Conservation (phyloP, 2,888 invertebrate species). For the Limenitis camilla region DNA sequence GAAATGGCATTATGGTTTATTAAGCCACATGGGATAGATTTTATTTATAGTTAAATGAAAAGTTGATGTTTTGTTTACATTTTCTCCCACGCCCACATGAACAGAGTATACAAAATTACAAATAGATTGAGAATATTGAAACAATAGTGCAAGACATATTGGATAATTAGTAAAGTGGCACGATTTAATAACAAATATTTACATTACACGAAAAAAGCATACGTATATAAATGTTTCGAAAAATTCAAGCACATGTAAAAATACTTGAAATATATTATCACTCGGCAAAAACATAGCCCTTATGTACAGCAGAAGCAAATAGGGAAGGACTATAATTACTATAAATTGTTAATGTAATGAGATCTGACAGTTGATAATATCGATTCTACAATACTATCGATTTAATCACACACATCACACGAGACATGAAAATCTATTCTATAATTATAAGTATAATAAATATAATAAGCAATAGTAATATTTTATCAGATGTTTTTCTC, state of each 20-base stretch:
- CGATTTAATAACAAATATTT: slow-evolving; percentile 24
- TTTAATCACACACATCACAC: no score
- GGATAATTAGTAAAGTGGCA: slow-evolving; percentile 19
- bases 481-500: no score
- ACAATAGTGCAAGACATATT: slow-evolving; percentile 24
- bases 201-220: slow-evolving; percentile 23
- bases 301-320: slow-evolving; percentile 51
- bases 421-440: no score
- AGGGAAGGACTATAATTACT: slow-evolving; percentile 34
- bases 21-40: no score
- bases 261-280: slow-evolving; percentile 21
- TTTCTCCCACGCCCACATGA: not conserved
- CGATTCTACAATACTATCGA: no score
- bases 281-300: slow-evolving; percentile 40
- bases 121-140: slow-evolving; percentile 19
- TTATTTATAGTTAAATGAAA: no score
- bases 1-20: no score
- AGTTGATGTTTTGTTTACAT: not conserved
- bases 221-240: slow-evolving; percentile 47
- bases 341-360: not conserved
- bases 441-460: no score
- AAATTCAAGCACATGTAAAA: slow-evolving; percentile 39
- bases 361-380: not conserved
- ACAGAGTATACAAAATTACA: slow-evolving; percentile 1
- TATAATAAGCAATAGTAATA: no score